Evolutionary conservation across 2,888 invertebrate species (phyloP), one percentile per base, ranked within the genome.

Genomic region (Scaptomyza parva): DNA sequence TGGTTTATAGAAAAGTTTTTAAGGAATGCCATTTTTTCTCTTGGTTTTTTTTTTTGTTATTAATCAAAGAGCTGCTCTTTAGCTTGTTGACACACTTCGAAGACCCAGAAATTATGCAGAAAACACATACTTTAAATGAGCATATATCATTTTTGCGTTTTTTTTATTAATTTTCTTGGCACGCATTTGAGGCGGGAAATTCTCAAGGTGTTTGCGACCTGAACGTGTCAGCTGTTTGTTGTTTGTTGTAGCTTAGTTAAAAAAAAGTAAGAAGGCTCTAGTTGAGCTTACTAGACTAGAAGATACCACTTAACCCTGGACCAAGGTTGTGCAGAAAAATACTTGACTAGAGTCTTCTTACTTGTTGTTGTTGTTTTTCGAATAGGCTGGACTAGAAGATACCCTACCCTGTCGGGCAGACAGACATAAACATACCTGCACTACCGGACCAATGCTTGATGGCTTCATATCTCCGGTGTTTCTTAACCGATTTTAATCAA

Each of bases 51-150:
- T 41, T 39, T 22, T 28, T 26, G 54, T 30, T 28, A 60, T 65
- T 39, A 58, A 75, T 68, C 65, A 63, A 51, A 44, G 11, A 6
- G 24, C 40, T 9, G 8, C 17, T 17, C 37, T 41, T 68, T 64
- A 43, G 47, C 14, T 26, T 39, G 43, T 41, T 61, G 61, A 74
- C 73, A 71, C 67, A 76, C 41, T 76, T 76, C 28, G 37, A 45
- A 70, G 79, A 78, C 83, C 65, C 60, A 82, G 17, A 82, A 72
- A 85, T 78, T 82, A 79, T 72, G 57, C 76, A 66, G 41, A 75
- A 66, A 51, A 58, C 63, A 54, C 55, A 17, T 50, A 72, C 48
- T n/a, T n/a, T 52, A 28, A 48, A 57, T 73, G 20, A 18, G 24
- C 14, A 26, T 37, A 62, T 26, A 14, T 41, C 0, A 11, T 35